These are phyloP conservation scores for Drosophila acutilabella DNA, from an alignment of 2,888 invertebrate genomes.

Conservation along the genomic window DNA sequence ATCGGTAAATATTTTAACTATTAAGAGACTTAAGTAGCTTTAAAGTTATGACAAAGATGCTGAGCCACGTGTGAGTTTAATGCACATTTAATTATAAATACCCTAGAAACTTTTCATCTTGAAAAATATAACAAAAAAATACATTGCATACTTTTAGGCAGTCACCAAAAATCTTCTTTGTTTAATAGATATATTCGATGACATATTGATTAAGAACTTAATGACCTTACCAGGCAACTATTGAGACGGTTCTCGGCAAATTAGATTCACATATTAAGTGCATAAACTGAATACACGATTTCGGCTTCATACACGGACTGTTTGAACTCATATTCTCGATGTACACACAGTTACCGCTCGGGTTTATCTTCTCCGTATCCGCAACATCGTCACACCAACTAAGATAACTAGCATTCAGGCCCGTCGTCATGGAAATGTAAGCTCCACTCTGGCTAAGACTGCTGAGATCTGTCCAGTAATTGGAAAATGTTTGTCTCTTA, in stretches of 20 bases:
- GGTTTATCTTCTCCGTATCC: neutral
- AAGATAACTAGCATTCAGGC: neutral
- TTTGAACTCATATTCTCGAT: neutral
- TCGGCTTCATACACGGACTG: conserved; percentile 20
- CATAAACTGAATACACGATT: neutral
- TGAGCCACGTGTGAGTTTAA: neutral
- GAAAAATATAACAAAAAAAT: neutral
- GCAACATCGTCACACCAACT: conserved; percentile 15
- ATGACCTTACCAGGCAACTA: conserved; percentile 1
- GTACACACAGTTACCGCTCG: conserved; percentile 11
- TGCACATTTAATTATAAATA: neutral
- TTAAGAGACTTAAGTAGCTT: neutral
- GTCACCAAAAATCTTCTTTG: neutral
- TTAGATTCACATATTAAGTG: conserved; percentile 26
- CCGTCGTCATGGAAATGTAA: conserved; percentile 31
- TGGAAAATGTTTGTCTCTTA: neutral
- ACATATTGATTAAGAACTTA: too few relatives aligned
- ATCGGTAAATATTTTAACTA: neutral
- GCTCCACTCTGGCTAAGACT: conserved; percentile 14
- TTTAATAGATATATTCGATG: too few relatives aligned
- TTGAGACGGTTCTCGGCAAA: conserved; percentile 21
- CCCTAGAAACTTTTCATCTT: neutral
- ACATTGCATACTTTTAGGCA: conserved; percentile 14
- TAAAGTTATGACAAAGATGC: too few relatives aligned
- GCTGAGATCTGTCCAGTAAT: conserved; percentile 38